A percentile compares a stretch with the other conserved stretches of the same genome.
Evolutionary conservation across 2,113 vertebrate genomes (phyloP).

Genomic region (Saimiri boliviensis): DNA sequence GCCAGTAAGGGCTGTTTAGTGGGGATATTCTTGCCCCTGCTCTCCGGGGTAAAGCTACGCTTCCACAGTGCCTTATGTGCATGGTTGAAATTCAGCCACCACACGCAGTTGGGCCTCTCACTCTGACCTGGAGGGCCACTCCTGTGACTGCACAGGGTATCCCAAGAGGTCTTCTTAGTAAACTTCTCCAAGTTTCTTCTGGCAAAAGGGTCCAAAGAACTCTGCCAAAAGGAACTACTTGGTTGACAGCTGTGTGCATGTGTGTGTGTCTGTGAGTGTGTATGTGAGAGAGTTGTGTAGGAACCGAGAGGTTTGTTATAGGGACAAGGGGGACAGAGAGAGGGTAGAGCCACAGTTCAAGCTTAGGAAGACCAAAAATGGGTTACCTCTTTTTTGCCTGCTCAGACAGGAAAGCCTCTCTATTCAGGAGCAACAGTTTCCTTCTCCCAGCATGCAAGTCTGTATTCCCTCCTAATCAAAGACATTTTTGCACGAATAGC

Average conservation of each 20-base stretch:
- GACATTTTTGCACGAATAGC: not conserved
- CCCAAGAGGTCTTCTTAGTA: not conserved
- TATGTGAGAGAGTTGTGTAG: not conserved
- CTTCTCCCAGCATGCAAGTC: not conserved
- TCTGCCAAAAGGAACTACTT: not conserved
- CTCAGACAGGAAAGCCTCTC: not conserved
- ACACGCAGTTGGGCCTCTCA: not conserved
- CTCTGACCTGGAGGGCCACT: not conserved
- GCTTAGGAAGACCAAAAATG: not conserved
- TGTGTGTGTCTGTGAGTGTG: not conserved
- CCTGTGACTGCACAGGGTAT: not conserved
- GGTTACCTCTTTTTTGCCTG: not conserved
- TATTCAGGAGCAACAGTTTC: not conserved
- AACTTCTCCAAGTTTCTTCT: not conserved
- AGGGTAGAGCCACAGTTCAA: not conserved
- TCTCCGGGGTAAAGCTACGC: not conserved
- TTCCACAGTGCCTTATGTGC: not conserved
- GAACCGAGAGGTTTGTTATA: not conserved
- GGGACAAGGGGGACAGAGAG: not conserved
- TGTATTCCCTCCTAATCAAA: not conserved
- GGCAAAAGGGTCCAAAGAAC: not conserved
- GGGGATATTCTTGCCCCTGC: not conserved
- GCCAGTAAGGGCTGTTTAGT: not conserved
- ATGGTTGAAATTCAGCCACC: not conserved
- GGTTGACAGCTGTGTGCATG: not conserved